Conservation (phyloP, 2,113 vertebrate species). For the Ictalurus furcatus region DNA sequence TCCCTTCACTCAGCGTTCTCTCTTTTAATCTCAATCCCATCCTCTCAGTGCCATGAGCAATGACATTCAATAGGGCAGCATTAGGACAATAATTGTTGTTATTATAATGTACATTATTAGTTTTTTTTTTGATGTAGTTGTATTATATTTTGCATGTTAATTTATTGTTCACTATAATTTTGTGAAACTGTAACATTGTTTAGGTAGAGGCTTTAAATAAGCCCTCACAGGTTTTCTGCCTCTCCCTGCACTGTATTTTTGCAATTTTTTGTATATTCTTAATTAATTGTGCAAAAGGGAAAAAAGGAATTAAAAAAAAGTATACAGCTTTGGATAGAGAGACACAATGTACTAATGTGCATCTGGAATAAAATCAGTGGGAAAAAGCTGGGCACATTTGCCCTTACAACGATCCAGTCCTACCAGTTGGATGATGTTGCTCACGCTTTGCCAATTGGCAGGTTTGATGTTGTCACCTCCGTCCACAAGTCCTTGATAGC, state of each 20-base stretch:
- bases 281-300: too few species aligned
- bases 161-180: too few species aligned
- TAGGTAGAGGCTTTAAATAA: too few species aligned
- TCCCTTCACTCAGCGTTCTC: constrained; percentile 1
- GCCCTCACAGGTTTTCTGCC: too few species aligned
- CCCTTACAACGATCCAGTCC: constrained; percentile 36
- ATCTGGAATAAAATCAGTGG: not conserved
- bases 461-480: constrained; percentile 79
- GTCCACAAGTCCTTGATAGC: constrained; percentile 83
- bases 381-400: not conserved
- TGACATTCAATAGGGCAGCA: not conserved
- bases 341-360: not conserved
- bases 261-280: too few species aligned
- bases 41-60: not conserved
- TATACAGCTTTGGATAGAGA: not conserved
- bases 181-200: too few species aligned
- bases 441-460: constrained; percentile 83
- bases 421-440: constrained; percentile 84
- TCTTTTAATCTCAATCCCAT: constrained; percentile 36
- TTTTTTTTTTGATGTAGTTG: too few species aligned
- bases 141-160: too few species aligned
- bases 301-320: too few species aligned
- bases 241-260: too few species aligned
- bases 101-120: too few species aligned
- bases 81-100: too few species aligned